These are phyloP conservation scores for Tamandua tetradactyla DNA, from an alignment of 2,797 vertebrate species.

Conservation along the genomic window DNA sequence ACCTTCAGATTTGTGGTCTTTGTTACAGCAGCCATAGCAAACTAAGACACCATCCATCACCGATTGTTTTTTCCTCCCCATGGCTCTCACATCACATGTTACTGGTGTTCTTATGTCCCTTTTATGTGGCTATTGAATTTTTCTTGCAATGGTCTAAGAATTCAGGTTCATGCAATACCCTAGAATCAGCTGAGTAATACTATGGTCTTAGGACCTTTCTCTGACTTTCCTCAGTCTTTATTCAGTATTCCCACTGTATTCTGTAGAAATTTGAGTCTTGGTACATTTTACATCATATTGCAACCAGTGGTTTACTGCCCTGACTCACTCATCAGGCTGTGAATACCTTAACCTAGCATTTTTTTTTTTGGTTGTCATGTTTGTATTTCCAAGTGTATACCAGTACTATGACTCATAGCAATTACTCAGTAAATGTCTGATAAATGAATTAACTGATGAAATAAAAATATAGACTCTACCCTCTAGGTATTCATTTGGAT, in stretches of 20 bases:
- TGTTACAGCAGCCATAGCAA: no score
- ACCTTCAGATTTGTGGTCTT: no score
- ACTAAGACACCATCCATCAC: not conserved
- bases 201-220: not conserved
- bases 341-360: not conserved
- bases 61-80: not conserved
- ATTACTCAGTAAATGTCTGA: not conserved
- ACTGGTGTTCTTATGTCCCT: not conserved
- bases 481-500: not conserved
- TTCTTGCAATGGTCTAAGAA: no score
- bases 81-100: not conserved
- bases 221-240: not conserved
- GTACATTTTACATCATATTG: rapidly evolving
- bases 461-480: not conserved
- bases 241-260: rapidly evolving
- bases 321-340: not conserved
- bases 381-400: no score
- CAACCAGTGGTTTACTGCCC: not conserved
- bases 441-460: not conserved
- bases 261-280: not conserved
- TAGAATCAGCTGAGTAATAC: not conserved
- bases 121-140: not conserved
- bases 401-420: not conserved
- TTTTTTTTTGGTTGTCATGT: rapidly evolving
- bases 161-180: no score